These are phyloP conservation scores for Trididemnum clinides DNA, from an alignment of 23 tunicate species.

Conservation along the genomic window DNA sequence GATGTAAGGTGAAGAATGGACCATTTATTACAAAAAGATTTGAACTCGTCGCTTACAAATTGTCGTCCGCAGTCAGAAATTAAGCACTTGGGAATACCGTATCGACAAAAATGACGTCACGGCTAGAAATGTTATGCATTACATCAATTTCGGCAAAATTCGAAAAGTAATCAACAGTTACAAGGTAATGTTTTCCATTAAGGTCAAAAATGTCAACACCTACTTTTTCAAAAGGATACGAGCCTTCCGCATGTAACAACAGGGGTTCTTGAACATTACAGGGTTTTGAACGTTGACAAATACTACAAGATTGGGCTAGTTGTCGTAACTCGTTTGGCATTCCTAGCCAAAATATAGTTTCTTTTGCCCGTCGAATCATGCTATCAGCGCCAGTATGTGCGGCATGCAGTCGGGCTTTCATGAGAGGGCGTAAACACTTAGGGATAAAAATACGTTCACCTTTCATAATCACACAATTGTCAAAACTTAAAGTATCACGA, in stretches of 20 bases:
- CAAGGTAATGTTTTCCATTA: conserved; percentile 7
- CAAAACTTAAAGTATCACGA: conserved; percentile 8
- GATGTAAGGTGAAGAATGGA: too few relatives aligned
- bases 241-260: not conserved
- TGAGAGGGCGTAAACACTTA: not conserved
- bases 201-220: conserved; percentile 44
- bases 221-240: conserved; percentile 18
- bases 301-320: not conserved
- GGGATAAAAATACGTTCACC: conserved; percentile 39
- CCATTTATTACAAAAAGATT: too few relatives aligned
- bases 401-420: conserved; percentile 8
- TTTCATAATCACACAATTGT: conserved; percentile 24
- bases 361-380: conserved; percentile 33
- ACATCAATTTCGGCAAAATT: conserved; percentile 48
- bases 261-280: not conserved
- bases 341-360: conserved; percentile 36
- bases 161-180: conserved; percentile 39
- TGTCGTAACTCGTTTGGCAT: conserved; percentile 12
- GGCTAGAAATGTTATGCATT: not conserved
- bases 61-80: conserved; percentile 30
- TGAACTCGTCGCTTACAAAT: too few relatives aligned
- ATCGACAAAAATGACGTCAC: conserved; percentile 19
- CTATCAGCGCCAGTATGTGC: conserved; percentile 28
- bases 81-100: conserved; percentile 39
- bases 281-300: conserved; percentile 6